Evolutionary conservation across 2,888 invertebrate genomes (phyloP), one percentile per base, ranked within the genome.

Genomic region (Melieria picta): DNA sequence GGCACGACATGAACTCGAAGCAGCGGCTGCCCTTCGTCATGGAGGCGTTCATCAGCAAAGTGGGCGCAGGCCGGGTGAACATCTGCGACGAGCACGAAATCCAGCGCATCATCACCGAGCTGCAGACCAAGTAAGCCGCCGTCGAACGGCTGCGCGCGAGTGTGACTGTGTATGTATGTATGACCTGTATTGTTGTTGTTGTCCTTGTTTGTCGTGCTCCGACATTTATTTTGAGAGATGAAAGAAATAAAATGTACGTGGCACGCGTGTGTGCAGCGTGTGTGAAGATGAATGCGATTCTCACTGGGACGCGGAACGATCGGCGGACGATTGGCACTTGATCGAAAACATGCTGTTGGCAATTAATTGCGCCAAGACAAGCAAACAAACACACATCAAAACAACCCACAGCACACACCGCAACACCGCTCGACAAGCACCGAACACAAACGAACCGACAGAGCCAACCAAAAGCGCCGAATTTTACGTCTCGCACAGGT

Each of bases 1-100:
- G 82, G 82, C 57, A 60, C 0, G 42, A 43, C 10, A 7, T 81
- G 71, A 67, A 66, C 1, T 57, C 47, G 4, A 57, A 72, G 45
- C 74, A 79, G n/a, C 78, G 80, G 1, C 7, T 78, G 56, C 79
- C 82, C 4, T 82, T 80, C 56, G 75, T 79, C 4, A 60, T 83
- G 72, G 78, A 79, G 61, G 75, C 81, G 0, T 61, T 83, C 55
- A 75, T 82, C 45, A 77, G 77, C 43, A 76, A 78, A 16, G 76
- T 83, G 46, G 65, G 75, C 45, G 67, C 58, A 4, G 82, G 80
- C 0, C 66, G 66, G n/a, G 73, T 83, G 7, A 74, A 82, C 72
- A 76, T 80, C 69, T 56, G 16, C 11, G 79, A 81, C 75, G 77
- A 83, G 10, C 75, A 72, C 43, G 79, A 78, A 2, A 72, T 83